phyloP scores from a whole-genome alignment of 2,888 invertebrate species.

The Cheilosia vulpina region DNA sequence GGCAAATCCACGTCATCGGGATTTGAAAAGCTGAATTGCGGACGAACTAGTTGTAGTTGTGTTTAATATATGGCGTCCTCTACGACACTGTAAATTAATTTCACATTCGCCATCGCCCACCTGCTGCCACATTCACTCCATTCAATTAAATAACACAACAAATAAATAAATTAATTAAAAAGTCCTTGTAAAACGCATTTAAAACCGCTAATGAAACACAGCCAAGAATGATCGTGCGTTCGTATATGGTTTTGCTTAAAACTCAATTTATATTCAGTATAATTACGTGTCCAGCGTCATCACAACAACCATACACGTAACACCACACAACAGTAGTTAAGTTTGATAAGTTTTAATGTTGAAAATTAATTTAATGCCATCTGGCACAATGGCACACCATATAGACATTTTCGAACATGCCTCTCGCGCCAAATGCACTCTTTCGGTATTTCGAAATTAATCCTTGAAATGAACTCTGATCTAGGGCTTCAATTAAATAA shows the following conservation, averaged over 20 bases:
- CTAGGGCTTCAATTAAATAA: constrained; percentile 69
- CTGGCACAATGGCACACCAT: constrained; percentile 58
- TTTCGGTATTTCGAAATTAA: constrained; percentile 60
- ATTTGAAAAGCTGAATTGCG: too few relatives aligned
- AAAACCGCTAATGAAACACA: constrained; percentile 52
- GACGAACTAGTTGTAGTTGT: too few relatives aligned
- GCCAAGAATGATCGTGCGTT: constrained; percentile 19
- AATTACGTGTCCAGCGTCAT: constrained; percentile 55
- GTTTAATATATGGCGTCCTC: too few relatives aligned
- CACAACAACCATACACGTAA: constrained; percentile 29
- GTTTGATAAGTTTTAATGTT: constrained; percentile 72
- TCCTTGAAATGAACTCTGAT: constrained; percentile 66
- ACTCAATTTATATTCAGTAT: constrained; percentile 69
- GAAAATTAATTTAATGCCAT: constrained; percentile 72
- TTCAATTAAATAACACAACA: not conserved
- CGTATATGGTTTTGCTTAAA: constrained; percentile 26
- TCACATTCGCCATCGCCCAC: too few relatives aligned
- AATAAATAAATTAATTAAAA: constrained; percentile 37
- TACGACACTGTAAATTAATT: too few relatives aligned
- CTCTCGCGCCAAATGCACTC: constrained; percentile 26
- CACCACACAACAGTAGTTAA: constrained; percentile 55
- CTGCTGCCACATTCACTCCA: not conserved
- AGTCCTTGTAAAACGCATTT: constrained; percentile 24
- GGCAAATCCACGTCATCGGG: too few relatives aligned
- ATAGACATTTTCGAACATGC: not conserved